Base-by-base conservation (phyloP, 2,797 vertebrate species). In the Apodemus agrarius region DNA sequence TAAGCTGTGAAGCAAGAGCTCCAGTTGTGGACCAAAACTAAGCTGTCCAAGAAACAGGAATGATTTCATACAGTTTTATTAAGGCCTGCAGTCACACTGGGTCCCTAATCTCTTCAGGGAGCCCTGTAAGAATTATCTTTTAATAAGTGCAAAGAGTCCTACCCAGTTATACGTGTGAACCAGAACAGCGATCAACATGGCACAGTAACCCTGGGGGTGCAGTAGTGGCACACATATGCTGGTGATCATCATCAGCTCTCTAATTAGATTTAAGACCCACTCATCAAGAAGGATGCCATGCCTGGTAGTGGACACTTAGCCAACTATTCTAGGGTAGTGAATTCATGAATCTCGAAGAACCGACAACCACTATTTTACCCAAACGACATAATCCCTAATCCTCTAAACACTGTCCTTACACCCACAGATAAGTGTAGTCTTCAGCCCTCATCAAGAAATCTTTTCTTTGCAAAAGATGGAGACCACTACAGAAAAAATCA, bases 1-100 rank as follows among this genome's bases (percentile, higher is more conserved):
- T 90, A 96, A 97, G 13, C 93, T 67, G 12, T 81, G 65, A 90
- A 94, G 67, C 63, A 69, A 90, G 16, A 31, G 12, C 21, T 72
- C 67, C 52, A 75, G 21, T 54, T 46, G 49, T 75, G 46, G 75
- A 31, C 29, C 59, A 63, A 61, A 37, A 82, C 54, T 78, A 85
- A 93, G 49, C 24, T 54, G 54, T 16, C 6, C 1, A 43, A 69
- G n/a, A 49, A 94, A 92, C 10, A 78, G 43, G 11, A 90, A 76
- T 14, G 46, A 59, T 7, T 6, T 4, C 34, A 21, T 11, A 57
- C 1, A 72, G 10, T 29, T 88, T 69, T 43, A 63, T 69, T 52
- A 57, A 74, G 49, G 37, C 16, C 34, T 57, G 37, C 37, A 75
- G 54, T 14, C 46, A 63, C 85, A 72, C 0, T 61, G n/a, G 29